phyloP scores from a whole-genome alignment of 2,888 invertebrate genomes.

The Platypus cylindrus region DNA sequence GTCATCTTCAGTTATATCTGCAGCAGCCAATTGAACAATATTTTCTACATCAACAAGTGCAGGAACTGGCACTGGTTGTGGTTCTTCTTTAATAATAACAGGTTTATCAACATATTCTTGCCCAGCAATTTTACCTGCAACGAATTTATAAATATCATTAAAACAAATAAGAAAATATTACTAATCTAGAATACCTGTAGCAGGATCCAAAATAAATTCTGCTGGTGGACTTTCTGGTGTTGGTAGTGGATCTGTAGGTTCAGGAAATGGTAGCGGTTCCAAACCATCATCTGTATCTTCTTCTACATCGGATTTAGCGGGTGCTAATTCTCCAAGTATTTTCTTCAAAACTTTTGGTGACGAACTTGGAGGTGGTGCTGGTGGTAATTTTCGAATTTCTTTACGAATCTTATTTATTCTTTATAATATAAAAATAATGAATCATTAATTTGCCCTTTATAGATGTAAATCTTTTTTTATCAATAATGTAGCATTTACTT shows the following conservation, averaged over 20 bases:
- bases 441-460: too few species aligned
- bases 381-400: not conserved
- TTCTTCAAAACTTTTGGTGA: conserved; percentile 7
- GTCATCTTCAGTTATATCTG: conserved; percentile 30
- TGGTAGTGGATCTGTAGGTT: conserved; percentile 40
- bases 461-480: too few species aligned
- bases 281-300: conserved; percentile 43
- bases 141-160: not conserved
- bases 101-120: conserved; percentile 19
- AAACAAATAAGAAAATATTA: conserved; percentile 11
- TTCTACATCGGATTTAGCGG: too few species aligned
- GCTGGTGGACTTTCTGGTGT: conserved; percentile 46
- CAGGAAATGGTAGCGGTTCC: conserved; percentile 48
- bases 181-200: conserved; percentile 42
- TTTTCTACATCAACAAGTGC: conserved; percentile 23
- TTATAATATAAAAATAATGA: not conserved
- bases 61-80: conserved; percentile 19
- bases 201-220: conserved; percentile 58
- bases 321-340: conserved; percentile 5
- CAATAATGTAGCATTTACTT: too few species aligned
- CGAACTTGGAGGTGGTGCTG: too few species aligned
- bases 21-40: conserved; percentile 31
- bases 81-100: conserved; percentile 21
- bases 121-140: conserved; percentile 20
- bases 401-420: not conserved